phyloP scores from a whole-genome alignment of 2,113 vertebrate genomes.

The Lepus americanus region DNA sequence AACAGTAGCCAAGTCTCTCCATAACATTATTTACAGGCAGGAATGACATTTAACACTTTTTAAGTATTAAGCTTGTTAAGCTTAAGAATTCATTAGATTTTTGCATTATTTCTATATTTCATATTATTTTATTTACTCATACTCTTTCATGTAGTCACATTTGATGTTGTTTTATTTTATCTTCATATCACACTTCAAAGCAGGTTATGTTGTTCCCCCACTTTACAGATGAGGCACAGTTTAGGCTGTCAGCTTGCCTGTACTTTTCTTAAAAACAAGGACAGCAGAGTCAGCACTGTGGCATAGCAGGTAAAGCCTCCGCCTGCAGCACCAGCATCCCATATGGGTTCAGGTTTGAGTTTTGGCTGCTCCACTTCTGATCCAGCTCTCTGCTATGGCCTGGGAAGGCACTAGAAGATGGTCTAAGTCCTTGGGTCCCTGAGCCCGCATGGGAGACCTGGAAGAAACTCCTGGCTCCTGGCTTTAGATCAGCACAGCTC shows the following conservation, averaged over 20 bases:
- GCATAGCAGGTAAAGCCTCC: no score
- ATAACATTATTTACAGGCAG: background rate
- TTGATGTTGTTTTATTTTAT: constrained; percentile 40
- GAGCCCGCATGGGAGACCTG: no score
- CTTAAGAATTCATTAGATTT: constrained; percentile 5
- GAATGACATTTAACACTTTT: background rate
- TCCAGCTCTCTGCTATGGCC: no score
- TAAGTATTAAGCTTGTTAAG: constrained; percentile 26
- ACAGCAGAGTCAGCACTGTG: background rate
- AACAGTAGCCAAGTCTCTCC: constrained; percentile 15
- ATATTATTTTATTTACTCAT: constrained; percentile 23
- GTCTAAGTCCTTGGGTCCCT: no score
- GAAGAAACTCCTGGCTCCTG: no score
- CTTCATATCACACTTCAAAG: constrained; percentile 32
- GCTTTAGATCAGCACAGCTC: no score
- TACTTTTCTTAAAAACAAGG: background rate
- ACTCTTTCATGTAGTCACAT: constrained; percentile 4
- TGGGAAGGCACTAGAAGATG: no score
- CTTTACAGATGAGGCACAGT: background rate
- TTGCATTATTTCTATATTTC: constrained; percentile 11
- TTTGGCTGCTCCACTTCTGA: no score
- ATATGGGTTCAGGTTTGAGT: no score
- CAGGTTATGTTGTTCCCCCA: background rate
- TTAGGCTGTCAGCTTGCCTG: background rate
- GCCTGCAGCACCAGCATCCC: no score